Percentiles rank a stretch among this genome's conserved stretches.
phyloP scores from a whole-genome alignment of 2,888 invertebrate species.

The Agrochola litura region DNA sequence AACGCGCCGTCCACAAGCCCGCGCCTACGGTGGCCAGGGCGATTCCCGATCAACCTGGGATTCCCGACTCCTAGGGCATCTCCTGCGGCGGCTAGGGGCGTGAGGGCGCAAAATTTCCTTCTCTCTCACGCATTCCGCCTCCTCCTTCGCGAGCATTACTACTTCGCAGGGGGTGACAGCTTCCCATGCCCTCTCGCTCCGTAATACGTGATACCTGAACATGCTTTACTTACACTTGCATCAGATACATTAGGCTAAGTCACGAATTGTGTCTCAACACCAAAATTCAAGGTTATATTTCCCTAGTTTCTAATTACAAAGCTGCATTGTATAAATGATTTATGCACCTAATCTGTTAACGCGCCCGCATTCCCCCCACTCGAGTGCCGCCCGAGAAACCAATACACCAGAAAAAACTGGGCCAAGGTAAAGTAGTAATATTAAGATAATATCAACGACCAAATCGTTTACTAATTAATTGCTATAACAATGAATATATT shows the following conservation, averaged over 20 bases:
- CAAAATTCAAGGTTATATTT: neutral
- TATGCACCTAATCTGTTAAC: constrained; percentile 12
- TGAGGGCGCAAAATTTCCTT: no score
- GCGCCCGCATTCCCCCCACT: neutral
- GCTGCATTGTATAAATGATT: neutral
- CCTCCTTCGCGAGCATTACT: no score
- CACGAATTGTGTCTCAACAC: neutral
- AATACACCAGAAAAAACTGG: constrained; percentile 36
- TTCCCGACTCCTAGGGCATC: no score
- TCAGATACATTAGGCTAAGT: neutral
- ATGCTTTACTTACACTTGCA: neutral
- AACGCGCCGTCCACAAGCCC: no score
- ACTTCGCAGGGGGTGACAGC: no score
- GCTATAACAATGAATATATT: neutral
- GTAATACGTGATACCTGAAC: neutral
- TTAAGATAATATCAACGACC: neutral
- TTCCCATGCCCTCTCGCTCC: no score
- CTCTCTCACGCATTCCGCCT: no score
- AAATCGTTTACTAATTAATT: constrained; percentile 7
- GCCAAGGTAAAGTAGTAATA: constrained; percentile 13
- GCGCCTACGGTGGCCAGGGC: no score
- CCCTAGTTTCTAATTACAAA: neutral
- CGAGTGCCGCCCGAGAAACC: neutral
- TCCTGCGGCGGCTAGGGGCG: no score
- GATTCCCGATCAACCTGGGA: no score